Evolutionary conservation across 1,140 invertebrate genomes (phyloP), one percentile per base, ranked within the genome.

Genomic region (Galendromus occidentalis): DNA sequence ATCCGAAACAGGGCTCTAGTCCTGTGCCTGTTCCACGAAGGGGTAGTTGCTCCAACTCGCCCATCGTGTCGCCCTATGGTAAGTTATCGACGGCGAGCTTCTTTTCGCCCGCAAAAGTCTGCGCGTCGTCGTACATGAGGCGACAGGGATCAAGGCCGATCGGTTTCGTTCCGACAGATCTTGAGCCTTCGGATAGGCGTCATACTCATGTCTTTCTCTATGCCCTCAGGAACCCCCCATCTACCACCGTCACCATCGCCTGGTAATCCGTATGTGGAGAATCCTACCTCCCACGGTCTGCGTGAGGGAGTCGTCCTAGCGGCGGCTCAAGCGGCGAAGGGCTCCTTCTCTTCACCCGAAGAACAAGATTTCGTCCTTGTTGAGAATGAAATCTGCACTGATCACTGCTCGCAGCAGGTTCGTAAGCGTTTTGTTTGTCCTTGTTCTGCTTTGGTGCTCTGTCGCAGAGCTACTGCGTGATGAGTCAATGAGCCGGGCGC

Each of bases 51-150:
- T 59, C 51, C 9, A 59, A 59, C 9, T 59, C 51, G 12, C 51
- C 51, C 2, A 25, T 59, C 22, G 51, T 59, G 14, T 59, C 51
- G 25, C 51, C 51, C 51, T 59, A 59, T 25, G 51, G 51, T 59
- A 59, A 14, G 22, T 9, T 39, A n/a, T n/a, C n/a, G n/a, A n/a
- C n/a, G n/a, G n/a, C 33, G 33, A 39, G 9, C 33, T 39, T 9
- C 9, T 39, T 39, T 9, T 9, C 4, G 33, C 33, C 33, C 4
- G 4, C 33, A 4, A 39, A n/a, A n/a, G n/a, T n/a, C n/a, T n/a
- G n/a, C n/a, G n/a, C n/a, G n/a, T n/a, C n/a, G n/a, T n/a, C n/a
- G n/a, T n/a, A n/a, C n/a, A n/a, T n/a, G n/a, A n/a, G n/a, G n/a
- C n/a, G n/a, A n/a, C n/a, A n/a, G n/a, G n/a, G n/a, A n/a, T n/a